Evolutionary conservation across 2,888 invertebrate species (phyloP).

Genomic region (Crossocerus cetratus): DNA sequence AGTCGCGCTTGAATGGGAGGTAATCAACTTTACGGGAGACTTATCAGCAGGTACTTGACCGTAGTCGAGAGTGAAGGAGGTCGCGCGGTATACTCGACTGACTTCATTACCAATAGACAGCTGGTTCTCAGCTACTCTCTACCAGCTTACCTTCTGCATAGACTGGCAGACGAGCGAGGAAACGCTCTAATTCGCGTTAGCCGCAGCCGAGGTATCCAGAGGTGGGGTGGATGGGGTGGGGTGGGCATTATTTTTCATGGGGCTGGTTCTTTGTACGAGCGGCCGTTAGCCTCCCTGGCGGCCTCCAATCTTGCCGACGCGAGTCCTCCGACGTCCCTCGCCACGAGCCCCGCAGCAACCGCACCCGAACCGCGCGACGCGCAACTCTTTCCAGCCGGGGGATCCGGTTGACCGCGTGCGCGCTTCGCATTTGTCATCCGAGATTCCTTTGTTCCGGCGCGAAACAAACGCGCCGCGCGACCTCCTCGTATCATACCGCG

Average conservation of each 20-base stretch:
- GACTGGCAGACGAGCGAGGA: conserved; percentile 14
- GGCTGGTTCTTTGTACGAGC: conserved; percentile 48
- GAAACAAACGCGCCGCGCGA: conserved; percentile 63
- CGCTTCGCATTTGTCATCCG: conserved; percentile 70
- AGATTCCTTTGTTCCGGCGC: conserved; percentile 70
- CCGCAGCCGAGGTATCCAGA: conserved; percentile 4
- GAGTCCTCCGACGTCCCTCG: conserved; percentile 35
- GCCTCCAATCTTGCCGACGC: conserved; percentile 19
- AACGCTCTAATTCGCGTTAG: conserved; percentile 42
- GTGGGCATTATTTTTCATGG: conserved; percentile 56
- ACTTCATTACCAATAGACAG: conserved; percentile 43
- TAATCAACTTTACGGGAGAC: conserved; percentile 50
- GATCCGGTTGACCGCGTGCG: conserved; percentile 69
- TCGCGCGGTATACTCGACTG: conserved; percentile 7
- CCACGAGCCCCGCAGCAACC: too few species aligned
- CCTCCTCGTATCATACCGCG: neutral
- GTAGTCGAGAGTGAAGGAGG: conserved; percentile 12
- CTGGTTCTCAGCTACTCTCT: neutral
- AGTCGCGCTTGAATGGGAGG: neutral
- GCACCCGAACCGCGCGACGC: conserved; percentile 2
- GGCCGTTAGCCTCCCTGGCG: neutral
- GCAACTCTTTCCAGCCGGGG: conserved; percentile 55
- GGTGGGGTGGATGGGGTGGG: conserved; percentile 6
- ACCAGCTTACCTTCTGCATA: neutral
- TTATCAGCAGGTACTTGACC: conserved; percentile 36